Base-by-base conservation (phyloP, 2,888 invertebrate species). In the Ectropis crepuscularia region DNA sequence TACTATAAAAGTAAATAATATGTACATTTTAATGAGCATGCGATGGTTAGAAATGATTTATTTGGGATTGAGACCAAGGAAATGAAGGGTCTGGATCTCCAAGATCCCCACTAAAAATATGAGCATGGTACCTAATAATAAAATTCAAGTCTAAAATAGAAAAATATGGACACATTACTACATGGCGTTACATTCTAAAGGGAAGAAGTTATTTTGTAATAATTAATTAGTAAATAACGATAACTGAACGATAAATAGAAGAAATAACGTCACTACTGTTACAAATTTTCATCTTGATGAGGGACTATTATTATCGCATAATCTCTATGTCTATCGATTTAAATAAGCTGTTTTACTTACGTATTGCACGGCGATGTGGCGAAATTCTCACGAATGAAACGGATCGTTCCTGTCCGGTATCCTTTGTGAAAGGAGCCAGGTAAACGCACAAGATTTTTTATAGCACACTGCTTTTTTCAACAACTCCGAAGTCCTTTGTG, bases 391-490 rank as follows among this genome's bases (percentile, higher is more conserved):
- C 74, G 73, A 74, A 70, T 70, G 79, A 80, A 49, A 65, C 60
- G 50, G 53, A 61, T 43, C 53, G 59, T 41, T 71, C 65, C 63
- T 59, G 72, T 71, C 63, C 63, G 55, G 73, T 81, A 82, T 88
- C 87, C 89, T 90, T 90, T 90, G 90, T 89, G 86, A 87, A 87
- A 86, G 84, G 78, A 81, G 79, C 73, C 77, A 74, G 76, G 74
- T 75, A 64, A 67, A 69, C 55, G 68, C 73, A 81, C 78, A 74
- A 75, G 63, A 72, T 61, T 63, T 75, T 75, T 73, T 72, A 51
- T 61, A 65, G 55, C 66, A 70, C 80, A 78, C 76, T 60, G 42
- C 71, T 57, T 69, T 61, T 63, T 55, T 37, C 7, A 54, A 50
- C 39, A 63, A 62, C 55, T 68, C 57, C 68, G 70, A 73, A 72